Evolutionary conservation across 1,140 invertebrate species (phyloP).

Genomic region (Teleopsis dalmanni): DNA sequence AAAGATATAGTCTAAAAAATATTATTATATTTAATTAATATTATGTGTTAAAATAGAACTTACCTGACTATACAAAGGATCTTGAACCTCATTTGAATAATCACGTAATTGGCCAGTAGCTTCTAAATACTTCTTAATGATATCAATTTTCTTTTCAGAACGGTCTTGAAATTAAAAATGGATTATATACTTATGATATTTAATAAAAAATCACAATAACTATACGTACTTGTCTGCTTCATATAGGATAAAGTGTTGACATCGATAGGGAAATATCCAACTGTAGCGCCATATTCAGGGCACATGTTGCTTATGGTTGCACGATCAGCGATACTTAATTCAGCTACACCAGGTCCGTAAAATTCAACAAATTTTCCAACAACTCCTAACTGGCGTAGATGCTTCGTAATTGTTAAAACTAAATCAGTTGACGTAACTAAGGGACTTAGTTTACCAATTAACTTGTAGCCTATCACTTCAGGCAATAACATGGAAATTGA

Average conservation of each 20-base stretch:
- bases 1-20: constrained; percentile 67
- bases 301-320: constrained; percentile 96
- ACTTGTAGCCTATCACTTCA: constrained; percentile 89
- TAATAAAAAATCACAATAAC: not conserved
- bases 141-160: constrained; percentile 68
- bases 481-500: constrained; percentile 94
- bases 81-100: constrained; percentile 67
- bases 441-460: constrained; percentile 71
- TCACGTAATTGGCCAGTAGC: constrained; percentile 77
- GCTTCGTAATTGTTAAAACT: constrained; percentile 96
- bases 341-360: constrained; percentile 84
- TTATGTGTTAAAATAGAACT: no score
- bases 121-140: constrained; percentile 78
- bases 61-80: constrained; percentile 80
- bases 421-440: constrained; percentile 95
- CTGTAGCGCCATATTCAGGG: constrained; percentile 95
- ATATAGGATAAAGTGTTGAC: constrained; percentile 77
- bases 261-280: constrained; percentile 95
- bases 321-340: constrained; percentile 89
- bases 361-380: constrained; percentile 99
- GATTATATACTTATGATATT: not conserved
- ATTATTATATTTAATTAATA: not conserved
- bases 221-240: constrained; percentile 71
- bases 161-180: constrained; percentile 57
- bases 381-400: constrained; percentile 86